Evolutionary conservation across 2,888 invertebrate species (phyloP).

Genomic region (Ochropleura plecta): DNA sequence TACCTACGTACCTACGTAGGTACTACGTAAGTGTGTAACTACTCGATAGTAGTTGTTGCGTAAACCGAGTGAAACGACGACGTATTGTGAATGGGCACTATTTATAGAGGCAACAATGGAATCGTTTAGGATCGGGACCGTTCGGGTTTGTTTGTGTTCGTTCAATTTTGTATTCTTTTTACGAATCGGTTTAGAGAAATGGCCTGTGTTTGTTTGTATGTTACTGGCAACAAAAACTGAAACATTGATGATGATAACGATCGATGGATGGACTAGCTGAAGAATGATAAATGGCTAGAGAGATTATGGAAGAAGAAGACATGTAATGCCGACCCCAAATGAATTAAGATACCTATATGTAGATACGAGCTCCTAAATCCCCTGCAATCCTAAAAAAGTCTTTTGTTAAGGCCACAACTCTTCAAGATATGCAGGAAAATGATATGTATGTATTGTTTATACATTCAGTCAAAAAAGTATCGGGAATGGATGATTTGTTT

Average conservation of each 20-base stretch:
- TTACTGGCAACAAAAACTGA: background rate
- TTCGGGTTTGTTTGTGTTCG: conserved; percentile 16
- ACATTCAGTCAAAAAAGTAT: no score
- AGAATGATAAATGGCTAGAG: background rate
- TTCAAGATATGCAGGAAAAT: background rate
- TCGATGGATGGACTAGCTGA: background rate
- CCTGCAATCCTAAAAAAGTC: background rate
- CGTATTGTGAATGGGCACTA: conserved; percentile 41
- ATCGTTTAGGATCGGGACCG: conserved; percentile 37
- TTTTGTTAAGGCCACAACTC: background rate
- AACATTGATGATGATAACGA: background rate
- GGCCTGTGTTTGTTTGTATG: background rate
- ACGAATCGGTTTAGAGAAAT: conserved; percentile 9
- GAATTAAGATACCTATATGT: background rate
- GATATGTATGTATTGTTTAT: background rate
- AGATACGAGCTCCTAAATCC: no score
- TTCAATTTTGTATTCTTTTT: conserved; percentile 5
- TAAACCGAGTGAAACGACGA: conserved; percentile 22
- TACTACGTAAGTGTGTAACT: conserved; percentile 8
- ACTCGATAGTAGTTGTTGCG: conserved; percentile 37
- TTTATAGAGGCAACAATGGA: conserved; percentile 54
- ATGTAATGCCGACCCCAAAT: background rate
- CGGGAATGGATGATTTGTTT: no score
- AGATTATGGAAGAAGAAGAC: background rate
- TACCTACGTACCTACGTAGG: background rate